These are phyloP conservation scores for Sipha flava DNA, from an alignment of 1,140 invertebrate genomes.

Conservation along the genomic window DNA sequence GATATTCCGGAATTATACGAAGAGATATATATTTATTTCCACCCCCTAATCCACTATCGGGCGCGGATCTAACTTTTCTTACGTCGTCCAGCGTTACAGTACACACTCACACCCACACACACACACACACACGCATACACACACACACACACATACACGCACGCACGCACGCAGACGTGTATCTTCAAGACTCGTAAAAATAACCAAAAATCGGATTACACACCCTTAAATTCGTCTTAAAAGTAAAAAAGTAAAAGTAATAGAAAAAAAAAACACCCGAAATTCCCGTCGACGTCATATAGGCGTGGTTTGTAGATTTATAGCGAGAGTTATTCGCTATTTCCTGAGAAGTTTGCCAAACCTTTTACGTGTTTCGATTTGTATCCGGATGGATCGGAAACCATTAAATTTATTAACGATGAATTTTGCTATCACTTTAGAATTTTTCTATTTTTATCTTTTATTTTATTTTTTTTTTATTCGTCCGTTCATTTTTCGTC, in stretches of 20 bases:
- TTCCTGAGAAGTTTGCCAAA: constrained; percentile 12
- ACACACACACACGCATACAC: too few relatives aligned
- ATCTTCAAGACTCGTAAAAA: not conserved
- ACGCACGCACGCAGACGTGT: too few relatives aligned
- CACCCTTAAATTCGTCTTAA: constrained; percentile 18
- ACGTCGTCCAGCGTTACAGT: not conserved
- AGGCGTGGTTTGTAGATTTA: not conserved
- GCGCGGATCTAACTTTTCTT: not conserved
- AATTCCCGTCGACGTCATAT: not conserved
- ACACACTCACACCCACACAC: too few relatives aligned
- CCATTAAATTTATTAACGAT: constrained; percentile 8
- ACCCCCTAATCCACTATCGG: not conserved
- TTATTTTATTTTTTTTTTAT: not conserved
- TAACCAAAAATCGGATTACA: constrained; percentile 1
- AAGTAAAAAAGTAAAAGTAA: not conserved
- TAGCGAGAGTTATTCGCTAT: not conserved
- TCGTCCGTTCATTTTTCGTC: not conserved
- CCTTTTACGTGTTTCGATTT: constrained; percentile 25
- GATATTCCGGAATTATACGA: not conserved
- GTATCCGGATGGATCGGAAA: constrained; percentile 10
- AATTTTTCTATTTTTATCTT: not conserved
- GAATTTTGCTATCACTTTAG: not conserved
- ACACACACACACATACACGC: too few relatives aligned
- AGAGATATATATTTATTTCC: not conserved
- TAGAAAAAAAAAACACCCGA: not conserved